phyloP scores from a whole-genome alignment of 37 sponge, comb jelly and placozoan species.

The Amphimedon queenslandica region DNA sequence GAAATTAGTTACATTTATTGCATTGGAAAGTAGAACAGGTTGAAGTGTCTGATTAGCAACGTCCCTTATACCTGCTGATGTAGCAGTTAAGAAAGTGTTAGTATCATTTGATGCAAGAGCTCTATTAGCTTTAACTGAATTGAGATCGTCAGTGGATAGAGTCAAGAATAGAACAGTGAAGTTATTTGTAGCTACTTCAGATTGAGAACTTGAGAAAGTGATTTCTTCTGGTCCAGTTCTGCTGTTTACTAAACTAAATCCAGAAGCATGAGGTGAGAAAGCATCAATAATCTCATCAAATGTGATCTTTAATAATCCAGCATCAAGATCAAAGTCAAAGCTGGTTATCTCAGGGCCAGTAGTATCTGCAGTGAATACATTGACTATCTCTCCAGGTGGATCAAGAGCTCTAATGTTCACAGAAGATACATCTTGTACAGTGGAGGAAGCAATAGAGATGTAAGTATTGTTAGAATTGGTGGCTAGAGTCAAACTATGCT shows the following conservation, averaged over 20 bases:
- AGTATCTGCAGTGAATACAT: conserved; percentile 28
- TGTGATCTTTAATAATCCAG: conserved; percentile 42
- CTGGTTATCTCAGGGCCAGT: conserved; percentile 39
- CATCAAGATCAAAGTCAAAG: conserved; percentile 60
- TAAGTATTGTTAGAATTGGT: conserved; percentile 30
- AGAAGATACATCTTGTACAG: conserved; percentile 56
- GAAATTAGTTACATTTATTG: conserved; percentile 26
- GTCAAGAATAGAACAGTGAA: conserved; percentile 32
- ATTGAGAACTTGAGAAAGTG: conserved; percentile 11
- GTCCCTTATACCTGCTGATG: conserved; percentile 43
- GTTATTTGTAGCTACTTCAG: conserved; percentile 10
- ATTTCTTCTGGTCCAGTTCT: conserved; percentile 39
- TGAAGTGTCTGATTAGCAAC: conserved; percentile 28
- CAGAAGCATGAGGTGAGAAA: conserved; percentile 21
- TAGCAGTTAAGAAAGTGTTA: conserved; percentile 59
- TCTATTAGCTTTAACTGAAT: conserved; percentile 46
- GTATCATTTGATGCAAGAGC: conserved; percentile 27
- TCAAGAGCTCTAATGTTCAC: conserved; percentile 22
- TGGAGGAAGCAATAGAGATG: conserved; percentile 21
- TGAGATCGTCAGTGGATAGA: conserved; percentile 45
- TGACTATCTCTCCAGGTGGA: conserved; percentile 28
- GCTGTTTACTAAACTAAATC: conserved; percentile 31
- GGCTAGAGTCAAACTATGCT: conserved; percentile 23
- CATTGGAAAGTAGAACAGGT: conserved; percentile 6
- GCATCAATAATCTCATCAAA: conserved; percentile 68